Evolutionary conservation across 2,888 invertebrate genomes (phyloP), one percentile per base, ranked within the genome.

Genomic region (Endotricha flammealis): DNA sequence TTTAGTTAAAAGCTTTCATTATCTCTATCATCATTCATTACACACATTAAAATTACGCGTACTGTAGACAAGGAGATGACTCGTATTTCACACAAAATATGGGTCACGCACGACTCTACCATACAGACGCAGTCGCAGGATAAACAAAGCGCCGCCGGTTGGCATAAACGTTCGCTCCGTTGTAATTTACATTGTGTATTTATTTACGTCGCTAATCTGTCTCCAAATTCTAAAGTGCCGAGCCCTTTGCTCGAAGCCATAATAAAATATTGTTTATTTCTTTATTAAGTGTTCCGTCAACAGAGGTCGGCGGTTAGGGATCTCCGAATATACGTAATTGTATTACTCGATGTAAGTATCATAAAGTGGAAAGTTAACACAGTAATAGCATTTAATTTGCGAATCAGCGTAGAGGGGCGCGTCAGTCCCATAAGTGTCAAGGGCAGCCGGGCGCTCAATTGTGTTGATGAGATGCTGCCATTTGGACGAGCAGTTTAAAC

Each of bases 321-420:
- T 20, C 27, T 17, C 20, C 16, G 17, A 27, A 17, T 28, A 5
- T 29, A 22, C 9, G 12, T 17, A 17, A 13, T 29, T 28, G 29
- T 27, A 27, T 27, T 10, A 27, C 34, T 34, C 22, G 13, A 29
- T 3, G 13, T 34, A 54, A 51, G 48, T 51, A 50, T 53, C 56
- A 53, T 57, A 55, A 58, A 60, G 53, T 50, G 46, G 48, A 53
- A 53, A 51, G 54, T 53, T 50, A 53, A 62, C 51, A 50, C 45
- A 49, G 54, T 46, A 53, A 55, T 60, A 56, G 58, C 48, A 58
- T 58, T 65, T 65, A 61, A 65, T 68, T 68, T 58, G 50, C 52
- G 55, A 65, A 64, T 65, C 60, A 59, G 53, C 53, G 48, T 43
- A 44, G 46, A 50, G 53, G 54, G 34, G 55, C 51, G 49, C 46